Evolutionary conservation across 2,113 vertebrate species (phyloP).

Genomic region (Kobus ellipsiprymnus): DNA sequence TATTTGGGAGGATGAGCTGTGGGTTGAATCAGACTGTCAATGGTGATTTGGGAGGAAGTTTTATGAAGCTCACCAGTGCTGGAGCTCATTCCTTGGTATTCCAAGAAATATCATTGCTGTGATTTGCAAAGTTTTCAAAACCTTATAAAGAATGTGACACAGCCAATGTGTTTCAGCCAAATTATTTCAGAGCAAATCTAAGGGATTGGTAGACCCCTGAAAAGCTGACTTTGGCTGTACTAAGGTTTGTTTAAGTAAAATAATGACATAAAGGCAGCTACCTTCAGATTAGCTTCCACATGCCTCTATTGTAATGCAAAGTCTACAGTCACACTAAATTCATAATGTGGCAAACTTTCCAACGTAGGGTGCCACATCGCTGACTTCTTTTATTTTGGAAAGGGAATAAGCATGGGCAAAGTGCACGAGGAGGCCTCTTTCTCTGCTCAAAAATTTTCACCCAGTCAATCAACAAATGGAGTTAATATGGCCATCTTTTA

Average conservation of each 20-base stretch:
- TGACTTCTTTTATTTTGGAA: slow-evolving; percentile 18
- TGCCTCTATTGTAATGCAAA: not conserved
- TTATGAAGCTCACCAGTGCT: slow-evolving; percentile 17
- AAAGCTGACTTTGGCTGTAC: not conserved
- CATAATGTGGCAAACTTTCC: not conserved
- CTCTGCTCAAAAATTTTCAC: not conserved
- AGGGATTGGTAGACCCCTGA: not conserved
- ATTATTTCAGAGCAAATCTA: slow-evolving; percentile 23
- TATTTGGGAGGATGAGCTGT: slow-evolving; percentile 44
- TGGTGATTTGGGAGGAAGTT: slow-evolving; percentile 46
- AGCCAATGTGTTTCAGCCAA: not conserved
- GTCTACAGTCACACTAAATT: not conserved
- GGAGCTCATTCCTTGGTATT: not conserved
- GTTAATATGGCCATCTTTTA: not conserved
- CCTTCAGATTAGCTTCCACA: not conserved
- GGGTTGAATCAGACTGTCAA: slow-evolving; percentile 39
- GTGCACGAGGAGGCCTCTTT: not conserved
- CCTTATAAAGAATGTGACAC: slow-evolving; percentile 20
- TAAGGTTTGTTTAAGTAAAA: slow-evolving; percentile 30
- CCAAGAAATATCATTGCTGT: not conserved
- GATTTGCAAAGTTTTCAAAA: slow-evolving; percentile 32
- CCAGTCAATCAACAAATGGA: not conserved
- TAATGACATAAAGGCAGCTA: not conserved
- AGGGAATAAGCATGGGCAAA: not conserved
- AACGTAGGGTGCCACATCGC: not conserved